These are phyloP conservation scores for Gambusia affinis DNA, from an alignment of 2,113 vertebrate genomes.

Conservation along the genomic window DNA sequence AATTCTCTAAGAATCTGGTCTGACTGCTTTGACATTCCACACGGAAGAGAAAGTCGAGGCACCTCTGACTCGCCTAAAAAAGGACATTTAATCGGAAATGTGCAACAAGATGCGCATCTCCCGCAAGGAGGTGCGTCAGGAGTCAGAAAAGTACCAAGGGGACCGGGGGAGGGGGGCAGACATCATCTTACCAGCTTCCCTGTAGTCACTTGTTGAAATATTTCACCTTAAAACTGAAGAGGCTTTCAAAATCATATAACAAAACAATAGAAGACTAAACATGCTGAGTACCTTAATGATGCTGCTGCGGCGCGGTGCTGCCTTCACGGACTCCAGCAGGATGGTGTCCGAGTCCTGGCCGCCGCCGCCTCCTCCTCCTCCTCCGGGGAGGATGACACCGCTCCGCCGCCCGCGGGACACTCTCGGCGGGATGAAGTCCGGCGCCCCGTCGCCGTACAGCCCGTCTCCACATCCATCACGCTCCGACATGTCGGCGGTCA, in stretches of 20 bases:
- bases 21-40: slow-evolving; percentile 19
- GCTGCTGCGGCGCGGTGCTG: slow-evolving; percentile 91
- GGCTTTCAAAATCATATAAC: too few species aligned
- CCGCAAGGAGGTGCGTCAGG: neutral
- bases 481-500: slow-evolving; percentile 71
- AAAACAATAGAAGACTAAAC: too few species aligned
- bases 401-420: slow-evolving; percentile 82
- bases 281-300: slow-evolving; percentile 90
- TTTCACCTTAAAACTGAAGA: neutral
- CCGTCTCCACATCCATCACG: slow-evolving; percentile 80
- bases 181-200: too few species aligned
- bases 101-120: neutral
- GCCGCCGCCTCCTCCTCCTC: slow-evolving; percentile 41
- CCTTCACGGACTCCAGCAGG: slow-evolving; percentile 85
- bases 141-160: slow-evolving; percentile 3
- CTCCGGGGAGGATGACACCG: slow-evolving; percentile 77
- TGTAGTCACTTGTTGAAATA: slow-evolving; percentile 11
- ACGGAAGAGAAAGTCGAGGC: neutral
- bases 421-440: slow-evolving; percentile 66
- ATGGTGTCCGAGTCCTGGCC: slow-evolving; percentile 78
- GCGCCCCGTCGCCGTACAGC: slow-evolving; percentile 71
- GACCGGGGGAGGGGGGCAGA: too few species aligned
- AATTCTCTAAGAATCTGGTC: neutral
- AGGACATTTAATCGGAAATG: neutral
- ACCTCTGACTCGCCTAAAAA: neutral